Evolutionary conservation across 2,888 invertebrate genomes (phyloP), one percentile per base, ranked within the genome.

Genomic region (Quadroppia sp.): DNA sequence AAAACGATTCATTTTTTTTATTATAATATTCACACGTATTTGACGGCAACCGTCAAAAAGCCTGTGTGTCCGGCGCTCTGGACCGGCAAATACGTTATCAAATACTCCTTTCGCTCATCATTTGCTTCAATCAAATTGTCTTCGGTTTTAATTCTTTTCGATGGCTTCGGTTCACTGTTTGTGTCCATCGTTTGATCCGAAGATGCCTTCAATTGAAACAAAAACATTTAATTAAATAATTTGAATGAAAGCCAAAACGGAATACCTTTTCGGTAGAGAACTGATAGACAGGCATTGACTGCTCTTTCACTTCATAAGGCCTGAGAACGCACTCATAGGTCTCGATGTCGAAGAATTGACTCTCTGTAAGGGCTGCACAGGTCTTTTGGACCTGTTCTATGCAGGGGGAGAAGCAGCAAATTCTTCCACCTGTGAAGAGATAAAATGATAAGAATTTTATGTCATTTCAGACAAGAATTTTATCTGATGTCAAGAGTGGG

Each of bases 341-440:
- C 79, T 87, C 86, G 72, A 96, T 85, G 79, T 94, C 92, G 74
- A 89, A 87, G 82, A 96, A 97, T 7, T 92, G 92, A 59, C 87
- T 82, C 48, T 88, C 85, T 72, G 87, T 84, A 40, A 99, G 85
- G 30, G 86, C 86, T 50, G 86, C 82, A 81, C 91, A 93, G 11
- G 92, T 93, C 76, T 89, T 88, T 83, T 97, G 96, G 0, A 97
- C 96, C 87, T 99, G 99, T 83, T 99, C 99, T 78, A 99, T 96
- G 83, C 99, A 99, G 0, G 99, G 99, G 0, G 98, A 98, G 84
- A 99, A 99, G 0, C 95, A 95, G 82, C 97, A 96, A 78, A 99
- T 87, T 79, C 96, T 87, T 3, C 98, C 97, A 79, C 97, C 96
- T 69, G 42, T 45, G 17, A 88, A 85, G 71, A 77, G 77, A 73